Evolutionary conservation across 92 coral and sea anemone genomes (phyloP).

Genomic region (Actinostola sp.): DNA sequence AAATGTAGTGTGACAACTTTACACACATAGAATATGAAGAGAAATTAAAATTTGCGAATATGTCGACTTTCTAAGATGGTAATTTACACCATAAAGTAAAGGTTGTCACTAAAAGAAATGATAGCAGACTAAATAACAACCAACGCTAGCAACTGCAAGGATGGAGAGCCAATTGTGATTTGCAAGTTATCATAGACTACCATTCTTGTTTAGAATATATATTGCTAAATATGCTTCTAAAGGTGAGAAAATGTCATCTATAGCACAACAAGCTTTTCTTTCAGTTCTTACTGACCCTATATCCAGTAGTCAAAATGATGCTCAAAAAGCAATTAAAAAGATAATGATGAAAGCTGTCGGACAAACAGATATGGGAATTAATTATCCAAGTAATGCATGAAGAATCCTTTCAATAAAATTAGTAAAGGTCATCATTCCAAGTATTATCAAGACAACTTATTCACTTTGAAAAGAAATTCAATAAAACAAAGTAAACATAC

Average conservation of each 20-base stretch:
- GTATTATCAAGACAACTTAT: no score
- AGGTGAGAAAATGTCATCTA: slow-evolving; percentile 46
- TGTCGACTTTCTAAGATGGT: no score
- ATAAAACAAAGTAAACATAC: no score
- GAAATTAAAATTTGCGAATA: slow-evolving; percentile 10
- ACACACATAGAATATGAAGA: slow-evolving; percentile 44
- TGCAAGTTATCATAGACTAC: slow-evolving; percentile 55
- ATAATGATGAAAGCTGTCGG: slow-evolving; percentile 40
- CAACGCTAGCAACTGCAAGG: slow-evolving; percentile 52
- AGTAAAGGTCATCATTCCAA: slow-evolving; percentile 37
- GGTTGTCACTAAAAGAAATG: slow-evolving; percentile 51
- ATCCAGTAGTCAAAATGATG: slow-evolving; percentile 7
- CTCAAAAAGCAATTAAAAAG: not conserved
- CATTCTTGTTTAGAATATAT: slow-evolving; percentile 54
- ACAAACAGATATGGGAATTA: slow-evolving; percentile 40
- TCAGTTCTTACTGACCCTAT: slow-evolving; percentile 15
- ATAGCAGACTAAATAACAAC: slow-evolving; percentile 39
- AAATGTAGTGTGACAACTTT: slow-evolving; percentile 14
- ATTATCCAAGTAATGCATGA: slow-evolving; percentile 61
- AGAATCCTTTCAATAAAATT: slow-evolving; percentile 46
- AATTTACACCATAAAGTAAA: slow-evolving; percentile 21
- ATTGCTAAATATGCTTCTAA: slow-evolving; percentile 63
- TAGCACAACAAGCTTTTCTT: slow-evolving; percentile 30
- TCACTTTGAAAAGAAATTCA: no score
- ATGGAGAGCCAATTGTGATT: slow-evolving; percentile 63